Conservation (phyloP, 2,888 invertebrate genomes). For the Latheticus oryzae region DNA sequence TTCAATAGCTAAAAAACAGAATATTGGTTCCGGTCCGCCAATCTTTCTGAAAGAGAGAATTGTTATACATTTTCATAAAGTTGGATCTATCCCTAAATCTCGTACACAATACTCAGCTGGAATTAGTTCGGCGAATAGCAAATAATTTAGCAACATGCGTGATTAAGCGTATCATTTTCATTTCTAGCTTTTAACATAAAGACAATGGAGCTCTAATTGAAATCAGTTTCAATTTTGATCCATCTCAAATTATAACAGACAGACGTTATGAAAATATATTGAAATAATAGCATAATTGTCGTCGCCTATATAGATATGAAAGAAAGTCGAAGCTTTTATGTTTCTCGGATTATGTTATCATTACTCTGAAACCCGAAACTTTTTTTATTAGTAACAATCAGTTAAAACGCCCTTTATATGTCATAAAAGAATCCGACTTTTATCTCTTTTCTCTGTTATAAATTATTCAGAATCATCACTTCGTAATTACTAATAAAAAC, state of each 20-base stretch:
- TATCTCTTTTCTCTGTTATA: constrained; percentile 22
- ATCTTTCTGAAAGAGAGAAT: constrained; percentile 49
- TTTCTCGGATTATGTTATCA: constrained; percentile 18
- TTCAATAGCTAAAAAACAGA: constrained; percentile 51
- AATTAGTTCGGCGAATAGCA: constrained; percentile 23
- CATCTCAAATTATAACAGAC: too few relatives aligned
- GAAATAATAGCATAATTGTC: constrained; percentile 3
- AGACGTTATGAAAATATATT: too few relatives aligned
- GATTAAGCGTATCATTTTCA: too few relatives aligned
- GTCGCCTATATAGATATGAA: neutral
- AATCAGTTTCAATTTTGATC: too few relatives aligned
- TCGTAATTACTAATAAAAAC: constrained; percentile 33
- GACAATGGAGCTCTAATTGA: too few relatives aligned
- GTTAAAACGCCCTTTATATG: constrained; percentile 31
- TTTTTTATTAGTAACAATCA: constrained; percentile 32
- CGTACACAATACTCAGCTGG: constrained; percentile 10
- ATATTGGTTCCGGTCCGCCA: constrained; percentile 55
- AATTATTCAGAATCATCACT: constrained; percentile 30
- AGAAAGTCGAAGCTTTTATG: neutral
- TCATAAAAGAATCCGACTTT: constrained; percentile 27
- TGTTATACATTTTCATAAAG: constrained; percentile 49
- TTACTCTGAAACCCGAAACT: constrained; percentile 21
- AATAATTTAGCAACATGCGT: constrained; percentile 22
- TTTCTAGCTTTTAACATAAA: neutral
- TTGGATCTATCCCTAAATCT: constrained; percentile 27